phyloP scores from a whole-genome alignment of 2,113 vertebrate genomes.

The Engystomops pustulosus region DNA sequence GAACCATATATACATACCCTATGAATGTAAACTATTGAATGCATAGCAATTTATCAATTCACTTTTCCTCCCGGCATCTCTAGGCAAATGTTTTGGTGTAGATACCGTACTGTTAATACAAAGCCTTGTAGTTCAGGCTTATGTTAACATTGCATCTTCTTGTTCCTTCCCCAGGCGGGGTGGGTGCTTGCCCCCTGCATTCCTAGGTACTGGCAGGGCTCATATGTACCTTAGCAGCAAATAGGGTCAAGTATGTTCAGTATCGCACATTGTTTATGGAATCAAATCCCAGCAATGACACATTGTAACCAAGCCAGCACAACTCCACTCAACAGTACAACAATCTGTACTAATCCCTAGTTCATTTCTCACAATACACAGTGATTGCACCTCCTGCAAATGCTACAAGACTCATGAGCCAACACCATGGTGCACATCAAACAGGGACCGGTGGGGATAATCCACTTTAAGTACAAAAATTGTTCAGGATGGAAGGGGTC shows the following conservation, averaged over 20 bases:
- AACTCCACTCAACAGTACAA: conserved; percentile 26
- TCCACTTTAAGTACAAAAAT: background rate
- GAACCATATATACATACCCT: background rate
- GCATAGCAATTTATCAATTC: background rate
- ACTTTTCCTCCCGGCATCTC: conserved; percentile 1
- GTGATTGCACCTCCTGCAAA: conserved; percentile 13
- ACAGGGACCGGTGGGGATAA: background rate
- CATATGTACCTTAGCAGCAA: conserved; percentile 42
- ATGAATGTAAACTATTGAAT: conserved; percentile 6
- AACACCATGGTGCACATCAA: background rate
- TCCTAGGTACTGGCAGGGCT: conserved; percentile 44
- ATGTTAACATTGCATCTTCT: conserved; percentile 26
- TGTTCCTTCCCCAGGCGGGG: background rate
- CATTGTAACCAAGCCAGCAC: conserved; percentile 53
- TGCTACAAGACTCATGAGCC: background rate
- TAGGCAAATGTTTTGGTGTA: conserved; percentile 38
- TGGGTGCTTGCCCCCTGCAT: conserved; percentile 28
- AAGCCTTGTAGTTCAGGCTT: conserved; percentile 23
- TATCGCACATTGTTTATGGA: conserved; percentile 55
- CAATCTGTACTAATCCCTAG: conserved; percentile 36
- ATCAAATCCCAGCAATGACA: conserved; percentile 57
- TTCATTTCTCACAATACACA: conserved; percentile 20
- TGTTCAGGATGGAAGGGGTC: background rate
- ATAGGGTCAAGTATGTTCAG: conserved; percentile 58
- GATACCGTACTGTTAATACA: conserved; percentile 25